Evolutionary conservation across 2,888 invertebrate species (phyloP), one percentile per base, ranked within the genome.

Genomic region (Lutraria lutraria): DNA sequence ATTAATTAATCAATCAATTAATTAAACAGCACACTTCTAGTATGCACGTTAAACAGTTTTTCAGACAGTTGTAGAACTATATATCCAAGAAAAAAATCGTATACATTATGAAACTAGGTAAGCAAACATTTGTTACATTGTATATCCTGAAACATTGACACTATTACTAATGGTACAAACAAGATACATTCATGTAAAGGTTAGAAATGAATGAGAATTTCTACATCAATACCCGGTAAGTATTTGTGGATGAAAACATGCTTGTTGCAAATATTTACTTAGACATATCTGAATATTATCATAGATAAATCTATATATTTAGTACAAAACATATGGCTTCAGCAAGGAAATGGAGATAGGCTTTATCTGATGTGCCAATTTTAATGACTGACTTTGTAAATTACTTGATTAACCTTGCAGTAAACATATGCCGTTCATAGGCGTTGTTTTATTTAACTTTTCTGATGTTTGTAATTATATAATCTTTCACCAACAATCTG

Each of bases 261-360:
- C 76, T 76, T 31, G 31, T n/a, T 76, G 31, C 76, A 76, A 76
- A 76, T 85, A 29, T 85, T 85, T 72, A 72, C 85, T 72, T 8
- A 85, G 76, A 79, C 25, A 68, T 68, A 68, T 68, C 63, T n/a
- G 63, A 29, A 68, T 85, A 29, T 85, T 79, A 85, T 85, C 85
- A 76, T 16, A 85, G 76, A 79, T 72, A 54, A 76, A 76, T 25
- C 29, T 13, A 34, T 56, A 56, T 31, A 56, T 85, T 56, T 79
- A 72, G 53, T 34, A 79, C n/a, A 79, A 79, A 85, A 85, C 85
- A 85, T 85, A 85, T 85, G 85, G 85, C 54, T 79, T 54, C 76
- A 31, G 43, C 52, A 72, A 76, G 31, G 56, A 31, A 63, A 72
- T 54, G 53, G 54, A 43, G 72, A 76, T 76, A 76, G 54, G 60